Conservation (phyloP, 2,888 invertebrate genomes). For the Drosophila histrio region DNA sequence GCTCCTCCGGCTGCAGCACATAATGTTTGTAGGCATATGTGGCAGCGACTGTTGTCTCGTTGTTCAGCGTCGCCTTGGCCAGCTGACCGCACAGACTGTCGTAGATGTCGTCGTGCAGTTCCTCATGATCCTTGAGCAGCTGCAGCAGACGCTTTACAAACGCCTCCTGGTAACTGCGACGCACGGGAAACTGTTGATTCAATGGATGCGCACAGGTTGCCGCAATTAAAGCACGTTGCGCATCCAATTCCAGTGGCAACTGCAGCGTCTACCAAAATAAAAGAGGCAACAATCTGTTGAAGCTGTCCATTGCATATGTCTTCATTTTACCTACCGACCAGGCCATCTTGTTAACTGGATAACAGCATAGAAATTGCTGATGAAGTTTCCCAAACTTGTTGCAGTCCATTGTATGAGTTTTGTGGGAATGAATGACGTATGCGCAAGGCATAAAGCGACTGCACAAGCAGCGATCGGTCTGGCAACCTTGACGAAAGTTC, state of each 20-base stretch:
- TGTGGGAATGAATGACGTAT: slow-evolving; percentile 4
- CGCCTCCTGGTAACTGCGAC: slow-evolving; percentile 86
- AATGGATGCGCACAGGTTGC: slow-evolving; percentile 86
- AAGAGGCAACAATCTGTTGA: background rate
- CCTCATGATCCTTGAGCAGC: slow-evolving; percentile 85
- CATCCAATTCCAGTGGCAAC: slow-evolving; percentile 82
- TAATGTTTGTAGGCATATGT: slow-evolving; percentile 88
- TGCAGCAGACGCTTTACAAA: slow-evolving; percentile 88
- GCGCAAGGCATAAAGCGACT: background rate
- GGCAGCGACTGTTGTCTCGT: background rate
- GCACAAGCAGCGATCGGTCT: slow-evolving; percentile 16
- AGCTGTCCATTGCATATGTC: background rate
- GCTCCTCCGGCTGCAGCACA: slow-evolving; percentile 68
- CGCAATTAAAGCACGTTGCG: slow-evolving; percentile 87
- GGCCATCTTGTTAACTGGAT: slow-evolving; percentile 75
- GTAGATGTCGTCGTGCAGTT: slow-evolving; percentile 89
- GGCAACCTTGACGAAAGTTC: slow-evolving; percentile 25
- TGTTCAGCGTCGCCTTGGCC: slow-evolving; percentile 20
- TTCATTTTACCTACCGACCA: slow-evolving; percentile 57
- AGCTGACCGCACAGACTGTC: slow-evolving; percentile 83
- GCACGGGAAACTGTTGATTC: slow-evolving; percentile 87
- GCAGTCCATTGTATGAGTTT: slow-evolving; percentile 26
- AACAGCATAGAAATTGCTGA: slow-evolving; percentile 81
- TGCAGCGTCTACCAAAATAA: slow-evolving; percentile 40
- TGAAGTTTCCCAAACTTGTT: slow-evolving; percentile 56